Percentiles rank a stretch among this genome's conserved stretches.
phyloP scores from a whole-genome alignment of 1,140 invertebrate species.

The Aphaenogaster floridana region DNA sequence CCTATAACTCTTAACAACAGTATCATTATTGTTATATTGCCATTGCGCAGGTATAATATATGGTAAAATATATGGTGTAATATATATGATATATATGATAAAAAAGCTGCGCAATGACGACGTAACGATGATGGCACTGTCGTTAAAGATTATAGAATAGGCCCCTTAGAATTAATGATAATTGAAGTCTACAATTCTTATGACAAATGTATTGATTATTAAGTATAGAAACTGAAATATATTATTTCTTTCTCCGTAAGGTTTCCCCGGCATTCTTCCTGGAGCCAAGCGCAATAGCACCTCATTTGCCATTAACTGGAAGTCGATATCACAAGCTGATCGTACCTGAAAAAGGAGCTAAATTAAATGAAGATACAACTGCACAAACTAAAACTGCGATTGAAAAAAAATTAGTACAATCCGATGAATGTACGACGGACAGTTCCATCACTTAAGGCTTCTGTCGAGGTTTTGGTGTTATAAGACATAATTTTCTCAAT shows the following conservation, averaged over 20 bases:
- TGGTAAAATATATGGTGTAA: no score
- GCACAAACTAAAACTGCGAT: constrained; percentile 2
- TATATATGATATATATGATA: no score
- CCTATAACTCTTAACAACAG: no score
- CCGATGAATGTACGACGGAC: constrained; percentile 51
- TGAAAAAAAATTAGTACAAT: neutral
- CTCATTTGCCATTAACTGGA: constrained; percentile 85
- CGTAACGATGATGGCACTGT: no score
- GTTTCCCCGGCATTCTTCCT: constrained; percentile 86
- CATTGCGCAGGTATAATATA: no score
- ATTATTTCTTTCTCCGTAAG: constrained; percentile 76
- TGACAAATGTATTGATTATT: neutral
- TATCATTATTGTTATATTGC: no score
- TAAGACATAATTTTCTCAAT: neutral
- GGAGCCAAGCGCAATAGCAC: constrained; percentile 88
- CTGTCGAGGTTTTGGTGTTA: neutral
- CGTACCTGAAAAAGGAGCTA: constrained; percentile 68
- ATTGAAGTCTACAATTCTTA: neutral
- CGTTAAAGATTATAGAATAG: no score
- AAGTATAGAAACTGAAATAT: constrained; percentile 33
- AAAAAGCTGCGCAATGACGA: no score
- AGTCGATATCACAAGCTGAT: constrained; percentile 86
- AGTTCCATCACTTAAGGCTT: constrained; percentile 74
- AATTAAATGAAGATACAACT: constrained; percentile 28
- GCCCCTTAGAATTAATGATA: neutral